Percentiles rank a stretch among this genome's conserved stretches.
These are phyloP conservation scores for Uloborus diversus DNA, from an alignment of 1,140 invertebrate species.

Conservation along the genomic window DNA sequence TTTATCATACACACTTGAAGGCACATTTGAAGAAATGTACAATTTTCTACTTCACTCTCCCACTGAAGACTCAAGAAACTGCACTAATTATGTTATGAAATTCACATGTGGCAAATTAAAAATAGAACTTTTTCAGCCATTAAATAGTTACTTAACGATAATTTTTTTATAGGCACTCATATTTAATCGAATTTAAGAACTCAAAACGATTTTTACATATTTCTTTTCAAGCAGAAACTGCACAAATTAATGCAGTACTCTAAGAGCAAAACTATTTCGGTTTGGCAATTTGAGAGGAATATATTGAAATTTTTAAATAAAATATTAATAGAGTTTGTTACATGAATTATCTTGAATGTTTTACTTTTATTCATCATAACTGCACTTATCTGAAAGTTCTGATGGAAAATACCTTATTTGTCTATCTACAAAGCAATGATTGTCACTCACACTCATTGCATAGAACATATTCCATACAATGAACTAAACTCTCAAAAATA, in stretches of 20 bases:
- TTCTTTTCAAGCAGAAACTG: too few species aligned
- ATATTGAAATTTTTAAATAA: too few species aligned
- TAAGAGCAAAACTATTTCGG: too few species aligned
- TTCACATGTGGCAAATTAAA: too few species aligned
- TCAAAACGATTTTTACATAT: too few species aligned
- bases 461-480: conserved; percentile 29
- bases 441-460: conserved; percentile 47
- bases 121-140: too few species aligned
- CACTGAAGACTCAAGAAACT: too few species aligned
- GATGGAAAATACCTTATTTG: conserved; percentile 52
- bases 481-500: not conserved
- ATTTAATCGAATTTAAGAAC: not conserved
- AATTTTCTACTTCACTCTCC: not conserved
- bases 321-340: too few species aligned
- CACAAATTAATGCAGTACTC: too few species aligned
- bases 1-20: conserved; percentile 32
- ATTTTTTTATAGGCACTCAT: not conserved
- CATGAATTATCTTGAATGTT: too few species aligned
- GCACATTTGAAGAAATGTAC: conserved; percentile 40
- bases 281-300: too few species aligned
- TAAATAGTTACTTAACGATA: not conserved
- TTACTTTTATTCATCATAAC: conserved; percentile 48
- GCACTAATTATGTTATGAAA: too few species aligned
- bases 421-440: conserved; percentile 50
- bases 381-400: conserved; percentile 47